Conservation (phyloP, 2,113 vertebrate species). For the Anolis sagrei region DNA sequence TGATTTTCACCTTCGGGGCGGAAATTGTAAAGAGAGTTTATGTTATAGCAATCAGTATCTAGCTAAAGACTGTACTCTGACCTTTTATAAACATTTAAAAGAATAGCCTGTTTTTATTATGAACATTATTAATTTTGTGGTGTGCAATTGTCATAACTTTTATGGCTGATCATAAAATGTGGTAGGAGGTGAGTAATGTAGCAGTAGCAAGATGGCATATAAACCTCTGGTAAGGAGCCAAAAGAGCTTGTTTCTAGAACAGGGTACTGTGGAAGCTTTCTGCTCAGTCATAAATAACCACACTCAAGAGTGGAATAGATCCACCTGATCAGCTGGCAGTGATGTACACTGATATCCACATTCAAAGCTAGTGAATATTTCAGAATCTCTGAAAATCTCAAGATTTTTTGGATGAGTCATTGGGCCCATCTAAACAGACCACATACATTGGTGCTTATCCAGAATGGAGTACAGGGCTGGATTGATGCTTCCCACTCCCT, state of each 20-base stretch:
- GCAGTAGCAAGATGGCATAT: constrained; percentile 51
- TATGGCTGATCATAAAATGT: constrained; percentile 51
- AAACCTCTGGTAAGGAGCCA: constrained; percentile 58
- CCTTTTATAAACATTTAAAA: constrained; percentile 50
- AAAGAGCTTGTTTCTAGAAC: constrained; percentile 20
- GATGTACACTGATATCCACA: not conserved
- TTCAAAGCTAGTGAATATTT: not conserved
- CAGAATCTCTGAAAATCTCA: not conserved
- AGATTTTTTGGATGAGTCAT: not conserved
- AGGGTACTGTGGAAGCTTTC: not conserved
- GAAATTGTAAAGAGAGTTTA: constrained; percentile 27
- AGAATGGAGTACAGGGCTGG: not conserved
- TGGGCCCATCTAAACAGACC: no score
- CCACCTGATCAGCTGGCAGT: not conserved
- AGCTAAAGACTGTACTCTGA: constrained; percentile 11
- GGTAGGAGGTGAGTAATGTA: constrained; percentile 42
- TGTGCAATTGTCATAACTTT: constrained; percentile 61
- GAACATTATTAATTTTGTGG: constrained; percentile 55
- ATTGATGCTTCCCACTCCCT: no score
- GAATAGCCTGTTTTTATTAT: constrained; percentile 58
- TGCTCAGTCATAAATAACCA: not conserved
- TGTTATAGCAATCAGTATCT: not conserved
- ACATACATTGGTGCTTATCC: not conserved
- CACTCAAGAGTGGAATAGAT: not conserved
- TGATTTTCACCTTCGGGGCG: constrained; percentile 9